These are phyloP conservation scores for Pandemis cinnamomeana DNA, from an alignment of 2,888 invertebrate species.

Conservation along the genomic window DNA sequence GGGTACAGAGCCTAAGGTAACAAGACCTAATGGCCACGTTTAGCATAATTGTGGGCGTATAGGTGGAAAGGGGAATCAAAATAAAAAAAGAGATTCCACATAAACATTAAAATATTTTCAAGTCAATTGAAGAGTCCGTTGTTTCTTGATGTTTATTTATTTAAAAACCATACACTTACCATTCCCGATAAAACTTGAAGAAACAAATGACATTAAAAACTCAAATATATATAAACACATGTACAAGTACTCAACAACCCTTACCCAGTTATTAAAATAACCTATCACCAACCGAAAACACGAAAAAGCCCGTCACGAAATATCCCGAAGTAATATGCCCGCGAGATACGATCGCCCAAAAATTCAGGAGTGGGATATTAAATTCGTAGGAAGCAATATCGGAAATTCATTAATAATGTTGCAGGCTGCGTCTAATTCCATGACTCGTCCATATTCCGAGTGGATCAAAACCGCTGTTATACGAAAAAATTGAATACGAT, in stretches of 20 bases:
- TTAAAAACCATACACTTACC: too few relatives aligned
- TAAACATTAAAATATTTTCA: too few relatives aligned
- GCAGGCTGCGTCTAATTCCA: slow-evolving; percentile 76
- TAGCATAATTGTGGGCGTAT: too few relatives aligned
- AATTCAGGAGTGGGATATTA: slow-evolving; percentile 64
- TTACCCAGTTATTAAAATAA: not conserved
- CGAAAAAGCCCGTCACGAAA: slow-evolving; percentile 7
- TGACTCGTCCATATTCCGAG: slow-evolving; percentile 69
- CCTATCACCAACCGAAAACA: not conserved
- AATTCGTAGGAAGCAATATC: slow-evolving; percentile 72
- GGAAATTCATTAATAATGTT: slow-evolving; percentile 81
- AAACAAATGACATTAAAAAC: not conserved
- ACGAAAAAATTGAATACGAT: slow-evolving; percentile 36
- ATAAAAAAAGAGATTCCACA: too few relatives aligned
- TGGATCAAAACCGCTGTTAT: slow-evolving; percentile 58
- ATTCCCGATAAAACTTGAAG: too few relatives aligned
- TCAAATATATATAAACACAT: not conserved
- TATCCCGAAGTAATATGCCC: slow-evolving; percentile 17
- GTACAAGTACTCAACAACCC: not conserved
- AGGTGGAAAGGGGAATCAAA: too few relatives aligned
- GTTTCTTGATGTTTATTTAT: too few relatives aligned
- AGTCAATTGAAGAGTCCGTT: too few relatives aligned
- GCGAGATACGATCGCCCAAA: slow-evolving; percentile 52
- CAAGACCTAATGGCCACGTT: too few relatives aligned
- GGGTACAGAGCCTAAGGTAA: too few relatives aligned